phyloP scores from a whole-genome alignment of 2,113 vertebrate species.

The Plecotus auritus region DNA sequence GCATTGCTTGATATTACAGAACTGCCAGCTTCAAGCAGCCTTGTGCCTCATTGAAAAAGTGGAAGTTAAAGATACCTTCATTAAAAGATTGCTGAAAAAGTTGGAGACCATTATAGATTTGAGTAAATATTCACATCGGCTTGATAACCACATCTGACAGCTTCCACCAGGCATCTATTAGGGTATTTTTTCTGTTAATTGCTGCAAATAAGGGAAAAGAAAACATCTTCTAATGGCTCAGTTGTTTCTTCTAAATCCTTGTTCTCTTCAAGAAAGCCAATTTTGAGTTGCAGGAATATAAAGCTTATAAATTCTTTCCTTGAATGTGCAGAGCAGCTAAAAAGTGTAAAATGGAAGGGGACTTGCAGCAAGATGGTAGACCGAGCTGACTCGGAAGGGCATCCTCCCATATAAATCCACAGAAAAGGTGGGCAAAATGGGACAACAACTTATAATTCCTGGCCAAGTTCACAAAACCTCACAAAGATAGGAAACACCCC shows the following conservation, averaged over 20 bases:
- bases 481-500: neutral
- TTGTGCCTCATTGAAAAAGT: constrained; percentile 3
- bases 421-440: neutral
- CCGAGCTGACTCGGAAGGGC: neutral
- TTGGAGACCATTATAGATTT: neutral
- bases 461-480: neutral
- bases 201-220: constrained; percentile 6
- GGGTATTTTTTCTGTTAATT: neutral
- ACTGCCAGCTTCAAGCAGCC: neutral
- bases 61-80: neutral
- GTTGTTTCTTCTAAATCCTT: constrained; percentile 5
- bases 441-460: neutral
- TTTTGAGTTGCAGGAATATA: neutral
- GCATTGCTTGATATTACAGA: neutral
- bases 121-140: neutral
- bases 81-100: neutral
- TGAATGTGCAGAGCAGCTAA: neutral
- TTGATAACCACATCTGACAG: neutral
- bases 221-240: neutral
- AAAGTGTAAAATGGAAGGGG: neutral
- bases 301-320: neutral
- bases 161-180: neutral
- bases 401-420: neutral
- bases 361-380: neutral
- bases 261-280: constrained; percentile 6